Base-by-base conservation (phyloP, 1,140 invertebrate genomes). In the Telenomus remus region DNA sequence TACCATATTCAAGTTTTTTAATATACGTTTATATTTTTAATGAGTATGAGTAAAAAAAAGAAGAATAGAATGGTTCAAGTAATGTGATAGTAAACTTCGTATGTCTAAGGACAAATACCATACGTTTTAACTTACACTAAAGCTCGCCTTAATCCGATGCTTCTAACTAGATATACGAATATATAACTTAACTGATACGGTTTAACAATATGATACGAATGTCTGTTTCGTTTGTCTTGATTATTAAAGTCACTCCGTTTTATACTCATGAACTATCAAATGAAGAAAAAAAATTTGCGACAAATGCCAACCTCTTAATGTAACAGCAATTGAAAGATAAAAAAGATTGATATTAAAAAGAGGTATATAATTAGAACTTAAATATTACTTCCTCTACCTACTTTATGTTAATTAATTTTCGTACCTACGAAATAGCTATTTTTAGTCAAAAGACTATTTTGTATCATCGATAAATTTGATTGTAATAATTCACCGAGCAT, bases 101-200 rank as follows among this genome's bases (percentile, higher is more conserved):
- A 57, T 51, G 57, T 51, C 47, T 57, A 50, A 19, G 42, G 57
- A 57, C 64, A 68, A 68, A 68, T 44, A 46, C 46, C 44, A 61
- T 44, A 54, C 61, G 57, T 70, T 70, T 70, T 44, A 70, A 70
- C 50, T 61, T 61, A 44, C 57, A 35, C 44, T 54, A 70, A 60
- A 70, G 66, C 66, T 56, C 46, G 55, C 35, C 55, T 69, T 69
- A 69, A 69, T 60, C 65, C 56, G 43, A 54, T 54, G 66, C 66
- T 70, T 70, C 55, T 61, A 70, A 46, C 66, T 55, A 19, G 37
- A 70, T 69, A 69, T 49, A 49, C 60, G 44, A 56, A 55, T 44
- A 27, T 27, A 1, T 27, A 27, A 43, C 49, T 60, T 61, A 60
- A 70, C 57, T 70, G 51, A 61, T 70, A 60, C 48, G 49, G 44